Percentiles rank a stretch among this genome's conserved stretches.
These are phyloP conservation scores for Xerus rutilus DNA, from an alignment of 2,797 vertebrate species.

Conservation along the genomic window DNA sequence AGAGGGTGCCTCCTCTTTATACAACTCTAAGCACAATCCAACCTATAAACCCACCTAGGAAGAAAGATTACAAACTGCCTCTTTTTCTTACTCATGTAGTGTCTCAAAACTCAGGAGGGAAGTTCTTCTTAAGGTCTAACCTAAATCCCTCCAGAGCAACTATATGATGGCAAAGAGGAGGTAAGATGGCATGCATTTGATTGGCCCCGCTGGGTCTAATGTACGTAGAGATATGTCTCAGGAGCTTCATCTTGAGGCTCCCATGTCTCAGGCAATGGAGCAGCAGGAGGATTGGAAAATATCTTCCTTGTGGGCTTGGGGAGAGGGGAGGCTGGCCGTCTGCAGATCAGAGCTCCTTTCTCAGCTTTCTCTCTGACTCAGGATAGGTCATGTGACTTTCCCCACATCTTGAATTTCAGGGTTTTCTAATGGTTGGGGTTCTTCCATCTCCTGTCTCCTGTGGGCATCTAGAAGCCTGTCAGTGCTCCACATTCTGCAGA, in stretches of 20 bases:
- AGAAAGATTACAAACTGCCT: accelerated
- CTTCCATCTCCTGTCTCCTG: neutral
- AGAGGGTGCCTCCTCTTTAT: accelerated
- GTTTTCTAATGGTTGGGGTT: slow-evolving; percentile 42
- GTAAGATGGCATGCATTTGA: slow-evolving; percentile 45
- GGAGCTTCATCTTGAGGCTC: slow-evolving; percentile 61
- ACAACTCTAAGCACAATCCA: neutral
- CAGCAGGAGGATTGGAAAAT: slow-evolving; percentile 17
- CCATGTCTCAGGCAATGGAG: slow-evolving; percentile 23
- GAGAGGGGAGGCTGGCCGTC: neutral
- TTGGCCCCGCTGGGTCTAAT: slow-evolving; percentile 61
- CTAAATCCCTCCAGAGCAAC: slow-evolving; percentile 58
- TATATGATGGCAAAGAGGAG: neutral
- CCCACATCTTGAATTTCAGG: neutral
- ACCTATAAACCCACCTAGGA: neutral
- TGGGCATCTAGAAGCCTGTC: neutral
- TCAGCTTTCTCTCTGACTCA: neutral
- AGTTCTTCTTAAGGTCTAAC: slow-evolving; percentile 75
- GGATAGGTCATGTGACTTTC: neutral
- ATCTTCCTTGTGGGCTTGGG: neutral
- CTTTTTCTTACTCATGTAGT: neutral
- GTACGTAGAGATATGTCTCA: neutral
- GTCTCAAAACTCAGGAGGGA: slow-evolving; percentile 49
- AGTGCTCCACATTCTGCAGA: neutral
- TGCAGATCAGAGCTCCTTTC: neutral